Percentiles rank a stretch among this genome's conserved stretches.
Evolutionary conservation across 2,113 vertebrate species (phyloP).

Genomic region (Neotragus pygmaeus): DNA sequence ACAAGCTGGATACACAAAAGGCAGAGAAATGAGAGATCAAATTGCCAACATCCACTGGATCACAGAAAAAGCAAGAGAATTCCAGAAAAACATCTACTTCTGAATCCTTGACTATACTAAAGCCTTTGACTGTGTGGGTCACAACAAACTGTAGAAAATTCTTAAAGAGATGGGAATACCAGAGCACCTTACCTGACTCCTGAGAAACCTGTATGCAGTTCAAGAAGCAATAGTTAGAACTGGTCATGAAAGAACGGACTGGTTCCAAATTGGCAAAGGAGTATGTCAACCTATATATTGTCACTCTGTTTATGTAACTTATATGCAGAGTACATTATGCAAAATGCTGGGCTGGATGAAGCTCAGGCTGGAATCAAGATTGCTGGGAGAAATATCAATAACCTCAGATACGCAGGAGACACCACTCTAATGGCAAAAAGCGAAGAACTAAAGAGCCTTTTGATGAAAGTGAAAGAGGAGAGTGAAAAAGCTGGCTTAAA

Average conservation of each 20-base stretch:
- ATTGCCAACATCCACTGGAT: background rate
- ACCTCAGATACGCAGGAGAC: background rate
- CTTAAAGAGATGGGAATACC: background rate
- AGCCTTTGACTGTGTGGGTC: background rate
- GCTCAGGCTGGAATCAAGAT: background rate
- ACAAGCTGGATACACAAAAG: background rate
- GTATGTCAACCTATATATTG: background rate
- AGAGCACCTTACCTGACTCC: background rate
- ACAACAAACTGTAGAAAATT: background rate
- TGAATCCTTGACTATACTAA: background rate
- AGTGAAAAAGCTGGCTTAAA: background rate
- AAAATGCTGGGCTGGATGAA: background rate
- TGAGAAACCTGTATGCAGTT: background rate
- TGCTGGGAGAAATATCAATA: background rate
- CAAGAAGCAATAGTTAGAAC: background rate
- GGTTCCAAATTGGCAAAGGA: background rate
- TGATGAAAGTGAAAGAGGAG: background rate
- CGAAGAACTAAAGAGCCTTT: background rate
- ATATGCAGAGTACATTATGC: background rate
- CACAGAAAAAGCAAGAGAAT: background rate
- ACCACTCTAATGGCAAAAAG: background rate
- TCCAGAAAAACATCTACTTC: background rate
- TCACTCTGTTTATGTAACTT: background rate
- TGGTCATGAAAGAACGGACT: background rate
- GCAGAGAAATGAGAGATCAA: fast-evolving